Evolutionary conservation across 1,140 invertebrate genomes (phyloP).

Genomic region (Rhynchophorus ferrugineus): DNA sequence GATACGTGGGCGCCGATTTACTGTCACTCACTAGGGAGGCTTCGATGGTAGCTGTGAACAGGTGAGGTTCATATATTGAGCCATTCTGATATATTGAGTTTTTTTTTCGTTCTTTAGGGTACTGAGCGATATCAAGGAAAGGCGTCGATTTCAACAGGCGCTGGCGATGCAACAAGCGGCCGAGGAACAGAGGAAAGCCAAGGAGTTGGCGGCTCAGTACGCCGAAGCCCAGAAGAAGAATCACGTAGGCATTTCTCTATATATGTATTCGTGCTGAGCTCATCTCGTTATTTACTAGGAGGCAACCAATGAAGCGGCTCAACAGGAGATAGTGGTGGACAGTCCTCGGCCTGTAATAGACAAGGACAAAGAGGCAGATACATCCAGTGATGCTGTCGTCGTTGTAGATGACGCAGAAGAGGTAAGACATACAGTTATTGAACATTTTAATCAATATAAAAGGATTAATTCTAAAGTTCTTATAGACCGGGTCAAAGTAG

Average conservation of each 20-base stretch:
- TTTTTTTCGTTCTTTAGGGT: conserved; percentile 15
- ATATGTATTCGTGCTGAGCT: too few species aligned
- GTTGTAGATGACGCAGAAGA: conserved; percentile 29
- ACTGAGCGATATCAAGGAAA: conserved; percentile 31
- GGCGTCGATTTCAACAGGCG: conserved; percentile 16
- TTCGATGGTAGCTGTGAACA: conserved; percentile 75
- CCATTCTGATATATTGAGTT: not conserved
- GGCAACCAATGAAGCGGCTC: not conserved
- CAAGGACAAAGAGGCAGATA: conserved; percentile 14
- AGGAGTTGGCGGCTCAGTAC: conserved; percentile 6
- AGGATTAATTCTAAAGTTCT: too few species aligned
- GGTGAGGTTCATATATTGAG: conserved; percentile 34
- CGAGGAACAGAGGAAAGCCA: conserved; percentile 9
- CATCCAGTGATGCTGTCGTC: conserved; percentile 18
- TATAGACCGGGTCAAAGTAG: too few species aligned
- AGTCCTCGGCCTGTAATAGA: conserved; percentile 14
- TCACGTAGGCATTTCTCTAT: too few species aligned
- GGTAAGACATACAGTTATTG: not conserved
- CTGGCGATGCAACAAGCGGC: not conserved
- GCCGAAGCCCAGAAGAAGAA: conserved; percentile 2
- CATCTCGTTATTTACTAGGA: too few species aligned
- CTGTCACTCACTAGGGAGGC: conserved; percentile 79
- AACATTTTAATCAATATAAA: not conserved
- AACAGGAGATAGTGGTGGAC: conserved; percentile 28
- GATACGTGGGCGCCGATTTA: conserved; percentile 95